Evolutionary conservation across 2,113 vertebrate genomes (phyloP).

Genomic region (Hymenochirus boettgeri): DNA sequence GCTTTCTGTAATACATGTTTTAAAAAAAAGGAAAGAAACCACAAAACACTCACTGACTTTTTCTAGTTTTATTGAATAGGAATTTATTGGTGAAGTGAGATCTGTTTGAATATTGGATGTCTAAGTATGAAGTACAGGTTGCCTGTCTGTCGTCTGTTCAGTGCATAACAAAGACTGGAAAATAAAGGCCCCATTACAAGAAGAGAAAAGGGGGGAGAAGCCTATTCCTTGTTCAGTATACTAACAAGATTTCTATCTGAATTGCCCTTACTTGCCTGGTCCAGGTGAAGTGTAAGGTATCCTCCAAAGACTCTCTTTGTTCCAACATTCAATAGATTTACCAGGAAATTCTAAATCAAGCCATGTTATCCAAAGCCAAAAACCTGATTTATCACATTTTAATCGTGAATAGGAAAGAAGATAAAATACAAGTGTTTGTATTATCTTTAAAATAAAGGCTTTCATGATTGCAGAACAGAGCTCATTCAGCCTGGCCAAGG

Average conservation of each 20-base stretch:
- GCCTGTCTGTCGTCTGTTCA: conserved; percentile 71
- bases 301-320: conserved; percentile 91
- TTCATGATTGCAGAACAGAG: conserved; percentile 67
- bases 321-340: conserved; percentile 83
- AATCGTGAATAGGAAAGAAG: conserved; percentile 86
- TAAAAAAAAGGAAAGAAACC: conserved; percentile 42
- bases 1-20: conserved; percentile 83
- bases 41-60: conserved; percentile 68
- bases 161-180: conserved; percentile 88
- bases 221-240: conserved; percentile 87
- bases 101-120: conserved; percentile 82
- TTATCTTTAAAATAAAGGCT: conserved; percentile 57
- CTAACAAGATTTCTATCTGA: conserved; percentile 93
- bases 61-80: conserved; percentile 76
- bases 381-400: conserved; percentile 93
- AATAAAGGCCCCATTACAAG: conserved; percentile 80
- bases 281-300: conserved; percentile 97
- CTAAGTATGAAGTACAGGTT: conserved; percentile 83
- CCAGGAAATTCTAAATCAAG: conserved; percentile 88
- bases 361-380: conserved; percentile 89
- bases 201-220: conserved; percentile 79
- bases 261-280: conserved; percentile 74
- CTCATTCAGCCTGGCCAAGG: conserved; percentile 60
- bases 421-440: conserved; percentile 64
- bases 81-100: conserved; percentile 66